Base-by-base conservation (phyloP, 2,797 vertebrate genomes). In the Lates japonicus region DNA sequence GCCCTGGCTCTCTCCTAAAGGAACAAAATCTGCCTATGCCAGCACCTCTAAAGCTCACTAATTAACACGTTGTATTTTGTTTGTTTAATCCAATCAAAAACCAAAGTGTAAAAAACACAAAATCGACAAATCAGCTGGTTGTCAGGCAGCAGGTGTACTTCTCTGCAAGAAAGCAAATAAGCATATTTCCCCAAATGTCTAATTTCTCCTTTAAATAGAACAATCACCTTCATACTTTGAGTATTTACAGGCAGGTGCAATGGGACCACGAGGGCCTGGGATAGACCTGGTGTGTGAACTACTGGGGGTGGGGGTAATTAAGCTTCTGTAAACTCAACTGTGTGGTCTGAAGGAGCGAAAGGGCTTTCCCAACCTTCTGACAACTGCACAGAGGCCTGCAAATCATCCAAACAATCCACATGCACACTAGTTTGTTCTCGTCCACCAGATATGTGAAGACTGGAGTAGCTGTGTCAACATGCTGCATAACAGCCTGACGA, bases 321-420 rank as follows among this genome's bases (percentile, higher is more conserved):
- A 82, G 80, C 84, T 82, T 88, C 71, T 87, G 61, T 90, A 92
- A 92, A 92, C 90, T 79, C 44, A 54, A 76, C 74, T 84, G 87
- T 90, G 88, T 89, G 90, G 89, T 93, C 90, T 91, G 71, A 73
- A 59, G 62, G 68, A 74, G 73, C 52, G 70, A 55, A 65, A n/a
- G 33, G 44, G 44, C 37, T 83, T 83, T 74, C 71, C 64, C 69
- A 78, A 63, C 69, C 81, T 72, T 48, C 66, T 80, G 81, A 81
- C 76, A 78, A 78, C 78, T 6, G 5, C 67, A 54, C 48, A 10
- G 62, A 66, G 74, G 76, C 44, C 88, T 92, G 88, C 69, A 71
- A 44, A 87, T 70, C 60, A 29, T 91, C 87, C 76, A 82, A 8
- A 70, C 65, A 6, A 42, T 19, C 65, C 20, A 35, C 48, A 49